phyloP scores from a whole-genome alignment of 2,113 vertebrate species.

The Atlantisia rogersi region DNA sequence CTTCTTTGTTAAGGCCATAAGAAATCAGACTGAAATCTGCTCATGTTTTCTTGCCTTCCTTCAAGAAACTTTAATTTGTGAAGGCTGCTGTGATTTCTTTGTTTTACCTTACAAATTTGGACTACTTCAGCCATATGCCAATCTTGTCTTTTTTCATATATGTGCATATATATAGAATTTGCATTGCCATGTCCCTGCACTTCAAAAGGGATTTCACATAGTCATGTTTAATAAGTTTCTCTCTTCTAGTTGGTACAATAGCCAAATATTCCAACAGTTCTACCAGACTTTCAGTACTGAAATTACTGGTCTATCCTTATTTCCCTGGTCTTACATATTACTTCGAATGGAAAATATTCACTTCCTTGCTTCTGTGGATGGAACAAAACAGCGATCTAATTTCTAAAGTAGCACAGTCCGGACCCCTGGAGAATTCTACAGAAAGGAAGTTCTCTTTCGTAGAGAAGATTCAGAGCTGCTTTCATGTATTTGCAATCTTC shows the following conservation, averaged over 20 bases:
- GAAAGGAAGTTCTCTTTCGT: not conserved
- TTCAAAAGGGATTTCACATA: not conserved
- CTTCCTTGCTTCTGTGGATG: not conserved
- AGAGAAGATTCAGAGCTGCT: not conserved
- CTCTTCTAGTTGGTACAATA: not conserved
- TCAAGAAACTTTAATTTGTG: not conserved
- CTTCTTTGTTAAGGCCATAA: not conserved
- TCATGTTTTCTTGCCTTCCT: not conserved
- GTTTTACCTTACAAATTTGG: not conserved
- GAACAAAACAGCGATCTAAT: not conserved
- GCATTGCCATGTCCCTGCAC: not conserved
- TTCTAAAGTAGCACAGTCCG: not conserved
- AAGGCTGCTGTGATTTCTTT: not conserved
- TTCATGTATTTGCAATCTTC: not conserved
- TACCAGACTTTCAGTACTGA: not conserved
- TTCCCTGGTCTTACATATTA: not conserved
- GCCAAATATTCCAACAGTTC: not conserved
- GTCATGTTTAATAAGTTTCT: not conserved
- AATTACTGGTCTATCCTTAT: not conserved
- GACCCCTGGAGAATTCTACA: not conserved
- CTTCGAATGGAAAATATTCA: not conserved
- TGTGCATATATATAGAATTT: too few species aligned
- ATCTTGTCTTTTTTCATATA: not conserved
- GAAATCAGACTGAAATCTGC: not conserved
- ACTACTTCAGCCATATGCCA: fast-evolving